phyloP scores from a whole-genome alignment of 2,888 invertebrate genomes.

The Papilio demoleus region DNA sequence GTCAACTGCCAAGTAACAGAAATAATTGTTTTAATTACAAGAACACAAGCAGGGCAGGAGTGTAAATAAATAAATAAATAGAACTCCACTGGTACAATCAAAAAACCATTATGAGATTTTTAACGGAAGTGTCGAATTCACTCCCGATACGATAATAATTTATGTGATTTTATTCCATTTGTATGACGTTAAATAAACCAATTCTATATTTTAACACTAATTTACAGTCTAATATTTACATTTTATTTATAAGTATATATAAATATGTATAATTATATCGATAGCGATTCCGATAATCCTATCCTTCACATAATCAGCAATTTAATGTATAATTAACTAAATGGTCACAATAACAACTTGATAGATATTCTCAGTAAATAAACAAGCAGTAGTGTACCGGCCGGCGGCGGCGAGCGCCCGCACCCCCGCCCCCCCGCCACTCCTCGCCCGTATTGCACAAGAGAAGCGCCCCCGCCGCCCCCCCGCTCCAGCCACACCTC shows the following conservation, averaged over 20 bases:
- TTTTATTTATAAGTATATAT: conserved; percentile 83
- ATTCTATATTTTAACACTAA: conserved; percentile 82
- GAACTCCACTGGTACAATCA: conserved; percentile 81
- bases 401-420: conserved; percentile 61
- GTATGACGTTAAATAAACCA: conserved; percentile 82
- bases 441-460: conserved; percentile 76
- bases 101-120: conserved; percentile 82
- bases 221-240: conserved; percentile 82
- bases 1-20: conserved; percentile 61
- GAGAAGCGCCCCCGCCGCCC: conserved; percentile 63
- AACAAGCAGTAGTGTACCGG: conserved; percentile 79
- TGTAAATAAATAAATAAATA: conserved; percentile 74
- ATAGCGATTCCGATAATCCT: conserved; percentile 79
- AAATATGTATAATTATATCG: conserved; percentile 83
- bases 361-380: conserved; percentile 83
- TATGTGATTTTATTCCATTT: conserved; percentile 80
- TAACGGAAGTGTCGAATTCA: conserved; percentile 79
- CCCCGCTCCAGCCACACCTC: conserved; percentile 66
- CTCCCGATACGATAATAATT: conserved; percentile 83
- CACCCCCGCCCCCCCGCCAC: conserved; percentile 58
- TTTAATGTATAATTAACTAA: conserved; percentile 83
- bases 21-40: conserved; percentile 51
- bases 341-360: conserved; percentile 83
- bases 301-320: conserved; percentile 77
- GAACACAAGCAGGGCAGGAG: conserved; percentile 65